Evolutionary conservation across 2,888 invertebrate species (phyloP), one percentile per base, ranked within the genome.

Genomic region (Pollenia griseotomentosa): DNA sequence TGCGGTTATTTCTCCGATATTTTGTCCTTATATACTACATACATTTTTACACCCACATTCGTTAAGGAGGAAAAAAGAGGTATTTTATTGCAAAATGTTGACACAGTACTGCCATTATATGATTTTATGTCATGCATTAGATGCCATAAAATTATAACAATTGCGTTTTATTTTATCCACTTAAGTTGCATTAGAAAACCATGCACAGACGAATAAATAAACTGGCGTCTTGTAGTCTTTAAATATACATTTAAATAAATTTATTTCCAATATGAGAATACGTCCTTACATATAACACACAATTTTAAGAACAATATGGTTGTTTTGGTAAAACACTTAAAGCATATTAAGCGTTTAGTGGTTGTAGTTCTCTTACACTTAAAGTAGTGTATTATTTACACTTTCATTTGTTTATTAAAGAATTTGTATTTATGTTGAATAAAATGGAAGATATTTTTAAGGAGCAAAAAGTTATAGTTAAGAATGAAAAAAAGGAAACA

Each of bases 111-210:
- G 40, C 46, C 51, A 81, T 81, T 81, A 77, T 73, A 33, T 73
- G 81, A 85, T 85, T 70, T 81, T 57, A 66, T 81, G 44, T 81
- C 83, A 48, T 55, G 46, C 61, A 70, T 77, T 57, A 42, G 53
- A 77, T 75, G 51, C 80, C 65, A 73, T 79, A 66, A 78, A 66
- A 84, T 79, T 84, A 78, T 66, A 68, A 51, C 70, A 75, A 75
- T 74, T 75, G 63, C 55, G 2, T 80, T 75, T 61, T 63, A 74
- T 80, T 71, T 70, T 19, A 40, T 55, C 9, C 44, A 48, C 75
- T 73, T 57, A 40, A 55, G 40, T 23, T 82, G 33, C 66, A 74
- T 1, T 23, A 63, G 10, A 80, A 71, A 80, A 19, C 44, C 53
- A 53, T 44, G 33, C 11, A 33, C 33, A 33, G 33, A 33, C 33